Evolutionary conservation across 2,888 invertebrate genomes (phyloP), one percentile per base, ranked within the genome.

Genomic region (Tinea pellionella): DNA sequence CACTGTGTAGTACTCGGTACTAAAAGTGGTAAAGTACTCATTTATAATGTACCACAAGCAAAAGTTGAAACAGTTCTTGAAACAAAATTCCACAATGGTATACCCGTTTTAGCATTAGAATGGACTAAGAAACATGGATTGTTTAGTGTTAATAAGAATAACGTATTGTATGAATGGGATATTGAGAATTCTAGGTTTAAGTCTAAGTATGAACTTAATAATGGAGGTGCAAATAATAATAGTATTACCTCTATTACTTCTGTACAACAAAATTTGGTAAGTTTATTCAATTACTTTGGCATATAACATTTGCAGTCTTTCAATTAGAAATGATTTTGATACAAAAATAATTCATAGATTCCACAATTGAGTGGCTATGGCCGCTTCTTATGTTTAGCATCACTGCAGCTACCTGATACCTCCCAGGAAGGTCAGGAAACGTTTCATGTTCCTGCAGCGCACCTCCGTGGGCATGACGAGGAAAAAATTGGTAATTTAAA

Each of bases 1-100:
- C 85, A 89, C 61, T 81, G 91, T 64, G 81, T 95, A 70, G 93
- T 91, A 0, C 81, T 96, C 72, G 95, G 95, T 58, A 94, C 94
- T 16, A 87, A 88, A 1, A 90, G 89, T 66, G 95, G 96, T 59
- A 89, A 89, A 64, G 83, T 96, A 60, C 80, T 93, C 32, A 75
- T 95, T 63, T 96, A 94, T 72, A 93, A 92, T 57, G 82, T 93
- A 24, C 77, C 89, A 2, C 90, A 91, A 74, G 92, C 90, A 16
- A 90, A 90, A 73, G 77, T 93, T 19, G 89, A 91, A 66, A 89
- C 81, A 32, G 83, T 89, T 16, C 75, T 93, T 69, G 77, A 80
- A 62, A 19, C 42, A 41, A 81, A 89, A 3, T 87, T 82, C 51
- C 68, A 75, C 2, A 76, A 75, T 12, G 72, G 80, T 9, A 73